phyloP scores from a whole-genome alignment of 2,888 invertebrate genomes.

The Bursaphelenchus okinawaensis region DNA sequence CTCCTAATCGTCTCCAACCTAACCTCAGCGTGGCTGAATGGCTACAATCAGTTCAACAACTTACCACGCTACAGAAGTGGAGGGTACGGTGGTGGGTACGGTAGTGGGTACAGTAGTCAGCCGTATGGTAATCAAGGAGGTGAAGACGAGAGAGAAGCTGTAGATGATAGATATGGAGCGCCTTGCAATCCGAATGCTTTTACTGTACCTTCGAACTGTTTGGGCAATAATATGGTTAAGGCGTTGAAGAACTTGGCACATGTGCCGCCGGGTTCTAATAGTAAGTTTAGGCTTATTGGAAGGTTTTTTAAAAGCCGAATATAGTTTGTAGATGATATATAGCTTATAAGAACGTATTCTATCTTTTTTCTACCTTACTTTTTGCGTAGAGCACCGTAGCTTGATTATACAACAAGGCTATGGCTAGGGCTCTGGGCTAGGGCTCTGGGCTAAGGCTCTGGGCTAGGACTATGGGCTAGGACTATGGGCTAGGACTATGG shows the following conservation, averaged over 20 bases:
- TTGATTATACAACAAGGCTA: too few species aligned
- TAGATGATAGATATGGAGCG: neutral
- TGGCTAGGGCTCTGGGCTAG: too few species aligned
- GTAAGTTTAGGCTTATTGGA: neutral
- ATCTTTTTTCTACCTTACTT: too few species aligned
- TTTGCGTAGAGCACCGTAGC: too few species aligned
- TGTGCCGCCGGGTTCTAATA: neutral
- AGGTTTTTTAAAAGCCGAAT: neutral
- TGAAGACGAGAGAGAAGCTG: neutral
- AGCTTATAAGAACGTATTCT: too few species aligned
- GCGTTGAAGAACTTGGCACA: neutral
- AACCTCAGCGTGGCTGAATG: neutral
- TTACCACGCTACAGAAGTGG: neutral
- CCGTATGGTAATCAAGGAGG: neutral
- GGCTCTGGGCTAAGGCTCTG: too few species aligned
- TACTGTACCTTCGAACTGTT: neutral
- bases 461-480: too few species aligned
- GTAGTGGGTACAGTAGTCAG: neutral
- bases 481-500: too few species aligned
- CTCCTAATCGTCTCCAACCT: neutral
- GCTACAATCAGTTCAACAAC: neutral
- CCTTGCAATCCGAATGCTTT: neutral
- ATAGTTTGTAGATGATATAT: too few species aligned
- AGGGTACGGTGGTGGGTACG: neutral
- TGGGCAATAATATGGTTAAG: neutral